These are phyloP conservation scores for Acropora tenuis DNA, from an alignment of 64 coral and sea anemone genomes.

Conservation along the genomic window DNA sequence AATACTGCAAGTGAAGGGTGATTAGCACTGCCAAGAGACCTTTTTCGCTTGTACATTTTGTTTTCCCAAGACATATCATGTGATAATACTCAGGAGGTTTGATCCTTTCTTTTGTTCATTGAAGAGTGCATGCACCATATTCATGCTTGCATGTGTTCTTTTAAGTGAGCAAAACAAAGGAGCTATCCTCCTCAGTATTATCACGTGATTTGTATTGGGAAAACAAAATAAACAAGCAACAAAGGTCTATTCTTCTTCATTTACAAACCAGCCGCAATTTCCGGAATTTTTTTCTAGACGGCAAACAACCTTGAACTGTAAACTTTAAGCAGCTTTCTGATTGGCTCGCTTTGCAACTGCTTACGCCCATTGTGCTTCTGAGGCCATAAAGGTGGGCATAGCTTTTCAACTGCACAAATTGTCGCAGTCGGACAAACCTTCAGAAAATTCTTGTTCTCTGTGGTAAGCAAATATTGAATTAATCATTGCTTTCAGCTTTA, in stretches of 20 bases:
- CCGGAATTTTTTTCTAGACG: constrained; percentile 2
- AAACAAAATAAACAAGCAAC: not conserved
- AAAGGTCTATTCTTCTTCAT: constrained; percentile 14
- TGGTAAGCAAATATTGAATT: not conserved
- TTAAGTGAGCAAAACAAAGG: not conserved
- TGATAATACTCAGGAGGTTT: too few relatives aligned
- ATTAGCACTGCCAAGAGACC: too few relatives aligned
- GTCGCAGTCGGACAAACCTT: constrained; percentile 10
- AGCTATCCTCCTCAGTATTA: not conserved
- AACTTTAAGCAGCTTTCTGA: not conserved
- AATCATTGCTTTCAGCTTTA: not conserved
- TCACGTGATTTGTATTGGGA: not conserved
- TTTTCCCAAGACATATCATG: too few relatives aligned
- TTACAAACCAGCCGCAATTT: not conserved
- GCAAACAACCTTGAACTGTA: not conserved
- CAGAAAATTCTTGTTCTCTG: constrained; percentile 12
- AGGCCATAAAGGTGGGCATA: not conserved
- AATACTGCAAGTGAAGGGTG: too few relatives aligned
- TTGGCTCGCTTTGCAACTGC: not conserved
- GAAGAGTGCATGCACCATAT: not conserved
- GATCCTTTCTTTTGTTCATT: constrained; percentile 1
- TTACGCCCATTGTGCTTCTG: not conserved
- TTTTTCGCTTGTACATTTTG: too few relatives aligned
- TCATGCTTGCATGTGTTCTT: not conserved
- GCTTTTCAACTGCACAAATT: constrained; percentile 9